These are phyloP conservation scores for Junonia oenone DNA, from an alignment of 2,888 invertebrate species.

Conservation along the genomic window DNA sequence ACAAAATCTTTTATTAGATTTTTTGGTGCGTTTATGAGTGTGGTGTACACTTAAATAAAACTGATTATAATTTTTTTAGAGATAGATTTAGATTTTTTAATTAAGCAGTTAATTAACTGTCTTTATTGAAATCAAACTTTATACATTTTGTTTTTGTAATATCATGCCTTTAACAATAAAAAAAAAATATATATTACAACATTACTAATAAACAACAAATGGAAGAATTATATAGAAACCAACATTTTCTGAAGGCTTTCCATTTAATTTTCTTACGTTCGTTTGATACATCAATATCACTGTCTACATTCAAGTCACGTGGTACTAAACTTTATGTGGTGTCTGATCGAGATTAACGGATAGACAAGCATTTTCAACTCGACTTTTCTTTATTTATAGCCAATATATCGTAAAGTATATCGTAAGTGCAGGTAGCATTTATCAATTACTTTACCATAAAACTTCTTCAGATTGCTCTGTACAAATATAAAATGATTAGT, in stretches of 20 bases:
- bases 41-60: not conserved
- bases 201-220: too few species aligned
- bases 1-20: not conserved
- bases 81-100: too few species aligned
- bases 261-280: not conserved
- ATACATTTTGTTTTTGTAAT: too few species aligned
- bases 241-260: not conserved
- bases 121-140: too few species aligned
- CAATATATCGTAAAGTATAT: too few species aligned
- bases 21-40: too few species aligned
- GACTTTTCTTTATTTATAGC: not conserved
- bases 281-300: conserved; percentile 15
- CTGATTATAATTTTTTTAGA: too few species aligned
- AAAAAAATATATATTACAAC: too few species aligned
- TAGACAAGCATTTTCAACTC: conserved; percentile 6
- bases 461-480: too few species aligned
- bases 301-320: conserved; percentile 21
- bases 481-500: too few species aligned
- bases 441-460: not conserved
- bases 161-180: too few species aligned
- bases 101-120: too few species aligned
- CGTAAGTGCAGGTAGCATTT: not conserved
- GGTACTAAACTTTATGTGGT: conserved; percentile 6
- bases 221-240: not conserved
- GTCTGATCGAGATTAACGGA: conserved; percentile 12